phyloP scores from a whole-genome alignment of 1,140 invertebrate species.

The Papilio polyxenes region DNA sequence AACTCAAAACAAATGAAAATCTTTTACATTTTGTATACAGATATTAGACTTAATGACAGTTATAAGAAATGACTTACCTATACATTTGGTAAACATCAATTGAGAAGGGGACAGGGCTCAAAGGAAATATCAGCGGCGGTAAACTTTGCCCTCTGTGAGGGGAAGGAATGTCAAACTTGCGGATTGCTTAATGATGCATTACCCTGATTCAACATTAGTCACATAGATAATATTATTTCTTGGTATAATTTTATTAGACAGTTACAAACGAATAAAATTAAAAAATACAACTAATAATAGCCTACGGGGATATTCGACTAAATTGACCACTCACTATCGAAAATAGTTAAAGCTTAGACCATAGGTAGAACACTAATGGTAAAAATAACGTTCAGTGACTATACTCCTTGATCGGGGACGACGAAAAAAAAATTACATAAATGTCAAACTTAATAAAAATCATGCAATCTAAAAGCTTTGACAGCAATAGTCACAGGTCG shows the following conservation, averaged over 20 bases:
- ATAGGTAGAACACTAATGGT: no score
- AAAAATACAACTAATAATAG: no score
- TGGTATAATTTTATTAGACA: background rate
- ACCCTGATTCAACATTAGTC: constrained; percentile 62
- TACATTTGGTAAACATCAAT: constrained; percentile 43
- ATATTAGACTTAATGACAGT: constrained; percentile 38
- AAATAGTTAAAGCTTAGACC: no score
- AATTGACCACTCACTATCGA: no score
- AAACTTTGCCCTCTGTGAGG: constrained; percentile 59
- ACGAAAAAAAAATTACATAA: no score
- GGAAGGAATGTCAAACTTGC: constrained; percentile 73
- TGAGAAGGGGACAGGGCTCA: constrained; percentile 35
- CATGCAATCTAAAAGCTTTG: no score
- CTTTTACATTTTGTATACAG: background rate
- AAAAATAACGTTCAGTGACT: no score
- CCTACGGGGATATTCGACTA: no score
- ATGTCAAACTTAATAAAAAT: no score
- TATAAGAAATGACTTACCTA: constrained; percentile 38
- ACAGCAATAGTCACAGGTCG: no score
- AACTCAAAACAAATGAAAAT: background rate
- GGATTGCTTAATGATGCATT: constrained; percentile 77
- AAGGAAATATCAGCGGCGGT: constrained; percentile 72
- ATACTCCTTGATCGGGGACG: no score
- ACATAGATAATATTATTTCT: constrained; percentile 45
- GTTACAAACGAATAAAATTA: no score